Conservation (phyloP, 1,140 invertebrate species). For the Probaryconus sp. region DNA sequence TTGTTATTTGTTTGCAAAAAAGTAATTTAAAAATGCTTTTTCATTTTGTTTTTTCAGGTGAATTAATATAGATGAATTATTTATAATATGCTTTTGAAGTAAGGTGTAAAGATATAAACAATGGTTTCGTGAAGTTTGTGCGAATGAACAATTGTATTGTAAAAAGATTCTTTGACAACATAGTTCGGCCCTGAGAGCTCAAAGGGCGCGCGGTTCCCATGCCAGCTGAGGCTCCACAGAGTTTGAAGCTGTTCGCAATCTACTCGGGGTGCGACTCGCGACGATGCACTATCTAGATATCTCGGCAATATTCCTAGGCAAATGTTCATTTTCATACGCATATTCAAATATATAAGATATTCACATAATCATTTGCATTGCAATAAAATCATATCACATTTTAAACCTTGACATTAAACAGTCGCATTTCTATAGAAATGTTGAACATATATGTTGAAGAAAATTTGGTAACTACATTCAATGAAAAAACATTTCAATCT, state of each 20-base stretch:
- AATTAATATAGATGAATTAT: no score
- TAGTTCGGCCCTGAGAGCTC: constrained; percentile 34
- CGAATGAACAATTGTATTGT: constrained; percentile 29
- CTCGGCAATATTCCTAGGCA: constrained; percentile 20
- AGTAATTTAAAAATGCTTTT: no score
- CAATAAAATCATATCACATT: constrained; percentile 19
- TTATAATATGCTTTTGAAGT: no score
- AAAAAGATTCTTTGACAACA: constrained; percentile 37
- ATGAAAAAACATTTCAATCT: no score
- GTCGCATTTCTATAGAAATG: no score
- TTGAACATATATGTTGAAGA: no score
- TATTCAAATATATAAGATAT: constrained; percentile 20
- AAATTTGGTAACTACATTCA: no score
- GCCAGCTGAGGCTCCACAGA: constrained; percentile 12
- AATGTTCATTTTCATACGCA: constrained; percentile 29
- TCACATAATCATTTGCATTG: constrained; percentile 7
- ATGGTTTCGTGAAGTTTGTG: constrained; percentile 10
- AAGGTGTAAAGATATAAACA: no score
- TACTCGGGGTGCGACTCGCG: constrained; percentile 32
- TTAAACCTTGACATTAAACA: no score
- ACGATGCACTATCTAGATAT: constrained; percentile 3
- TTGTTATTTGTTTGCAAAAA: not conserved
- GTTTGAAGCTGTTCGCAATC: constrained; percentile 16
- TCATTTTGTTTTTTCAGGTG: no score
- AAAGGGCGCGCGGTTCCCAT: constrained; percentile 54